Evolutionary conservation across 2,888 invertebrate genomes (phyloP).

Genomic region (Hypomecis atomaria): DNA sequence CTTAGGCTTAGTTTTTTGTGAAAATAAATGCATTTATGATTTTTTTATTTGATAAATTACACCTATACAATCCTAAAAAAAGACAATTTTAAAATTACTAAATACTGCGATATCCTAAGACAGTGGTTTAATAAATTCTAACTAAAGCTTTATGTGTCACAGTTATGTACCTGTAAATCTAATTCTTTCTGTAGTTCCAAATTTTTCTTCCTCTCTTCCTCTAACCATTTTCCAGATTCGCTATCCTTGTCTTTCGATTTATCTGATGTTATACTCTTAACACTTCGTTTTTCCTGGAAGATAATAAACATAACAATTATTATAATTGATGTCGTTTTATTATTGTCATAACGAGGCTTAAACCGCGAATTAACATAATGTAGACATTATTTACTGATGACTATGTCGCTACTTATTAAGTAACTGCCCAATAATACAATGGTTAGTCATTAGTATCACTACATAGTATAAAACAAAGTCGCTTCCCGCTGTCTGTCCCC

Average conservation of each 20-base stretch:
- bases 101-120: too few species aligned
- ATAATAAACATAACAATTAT: slow-evolving; percentile 16
- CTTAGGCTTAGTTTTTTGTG: too few species aligned
- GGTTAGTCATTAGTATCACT: slow-evolving; percentile 6
- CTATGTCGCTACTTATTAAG: slow-evolving; percentile 2
- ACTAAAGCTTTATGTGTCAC: neutral
- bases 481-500: too few species aligned
- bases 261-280: slow-evolving; percentile 76
- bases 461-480: neutral
- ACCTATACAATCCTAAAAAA: too few species aligned
- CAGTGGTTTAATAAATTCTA: too few species aligned
- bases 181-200: slow-evolving; percentile 94
- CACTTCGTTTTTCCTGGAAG: slow-evolving; percentile 80
- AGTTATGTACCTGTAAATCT: slow-evolving; percentile 89
- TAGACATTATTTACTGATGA: slow-evolving; percentile 18
- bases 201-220: slow-evolving; percentile 90
- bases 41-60: too few species aligned
- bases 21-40: too few species aligned
- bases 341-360: neutral
- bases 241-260: slow-evolving; percentile 78
- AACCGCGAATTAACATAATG: slow-evolving; percentile 10
- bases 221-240: slow-evolving; percentile 88
- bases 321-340: slow-evolving; percentile 2
- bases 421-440: slow-evolving; percentile 1
- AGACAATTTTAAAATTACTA: too few species aligned